Conservation (phyloP, 2,113 vertebrate species). For the Engystomops pustulosus region DNA sequence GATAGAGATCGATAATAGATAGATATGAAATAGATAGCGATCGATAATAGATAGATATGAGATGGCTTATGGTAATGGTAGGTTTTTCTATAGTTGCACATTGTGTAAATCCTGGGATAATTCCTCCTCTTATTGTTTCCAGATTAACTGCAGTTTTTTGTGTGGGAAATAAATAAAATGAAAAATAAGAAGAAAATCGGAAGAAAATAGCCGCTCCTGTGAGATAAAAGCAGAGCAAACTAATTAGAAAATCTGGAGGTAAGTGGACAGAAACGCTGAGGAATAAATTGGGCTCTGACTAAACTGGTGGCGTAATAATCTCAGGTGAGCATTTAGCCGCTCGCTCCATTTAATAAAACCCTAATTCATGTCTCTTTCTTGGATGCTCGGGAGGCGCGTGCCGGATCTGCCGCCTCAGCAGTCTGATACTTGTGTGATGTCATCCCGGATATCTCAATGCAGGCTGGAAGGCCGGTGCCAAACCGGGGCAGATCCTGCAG, state of each 20-base stretch:
- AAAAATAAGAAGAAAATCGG: slow-evolving; percentile 6
- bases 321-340: slow-evolving; percentile 27
- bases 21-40: too few relatives aligned
- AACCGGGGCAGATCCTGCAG: too few relatives aligned
- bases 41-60: neutral
- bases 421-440: neutral
- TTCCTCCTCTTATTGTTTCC: neutral
- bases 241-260: slow-evolving; percentile 30
- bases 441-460: neutral
- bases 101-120: neutral
- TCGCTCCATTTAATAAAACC: slow-evolving; percentile 32
- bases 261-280: slow-evolving; percentile 8
- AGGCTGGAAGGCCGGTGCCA: too few relatives aligned
- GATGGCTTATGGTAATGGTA: too few relatives aligned
- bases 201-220: neutral
- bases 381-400: neutral
- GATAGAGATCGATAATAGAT: too few relatives aligned
- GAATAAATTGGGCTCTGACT: slow-evolving; percentile 35
- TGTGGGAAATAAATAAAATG: slow-evolving; percentile 20
- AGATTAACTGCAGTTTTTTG: slow-evolving; percentile 3
- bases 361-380: neutral
- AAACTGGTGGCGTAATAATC: slow-evolving; percentile 12
- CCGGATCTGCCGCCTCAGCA: neutral
- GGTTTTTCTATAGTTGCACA: neutral
- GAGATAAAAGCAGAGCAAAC: slow-evolving; percentile 27